These are phyloP conservation scores for Sinocyclocheilus rhinocerous DNA, from an alignment of 2,113 vertebrate genomes.

Conservation along the genomic window DNA sequence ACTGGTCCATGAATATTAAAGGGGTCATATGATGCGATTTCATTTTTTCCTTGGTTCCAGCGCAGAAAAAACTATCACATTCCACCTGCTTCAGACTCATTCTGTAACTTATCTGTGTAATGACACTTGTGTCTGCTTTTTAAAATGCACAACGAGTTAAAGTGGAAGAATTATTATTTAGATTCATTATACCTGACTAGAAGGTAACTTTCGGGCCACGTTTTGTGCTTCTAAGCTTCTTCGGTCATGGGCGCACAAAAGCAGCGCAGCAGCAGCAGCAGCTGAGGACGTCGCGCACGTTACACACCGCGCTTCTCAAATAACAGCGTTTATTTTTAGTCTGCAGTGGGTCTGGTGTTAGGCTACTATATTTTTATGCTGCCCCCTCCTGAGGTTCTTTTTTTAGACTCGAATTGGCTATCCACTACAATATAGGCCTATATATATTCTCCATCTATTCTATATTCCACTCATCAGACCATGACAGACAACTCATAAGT, in stretches of 20 bases:
- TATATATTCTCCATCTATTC: too few species aligned
- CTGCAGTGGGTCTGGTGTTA: background rate
- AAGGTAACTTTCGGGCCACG: background rate
- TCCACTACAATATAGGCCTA: background rate
- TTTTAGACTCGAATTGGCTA: background rate
- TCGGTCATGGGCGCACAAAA: background rate
- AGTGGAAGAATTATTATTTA: background rate
- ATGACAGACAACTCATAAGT: too few species aligned
- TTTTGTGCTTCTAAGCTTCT: background rate
- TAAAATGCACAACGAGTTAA: background rate
- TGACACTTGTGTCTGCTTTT: background rate
- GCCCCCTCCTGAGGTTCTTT: background rate
- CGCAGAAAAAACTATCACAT: background rate
- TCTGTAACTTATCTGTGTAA: background rate
- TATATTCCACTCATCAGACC: too few species aligned
- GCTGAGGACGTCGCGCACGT: background rate
- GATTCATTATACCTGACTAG: background rate
- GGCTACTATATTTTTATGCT: background rate
- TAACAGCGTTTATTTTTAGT: slow-evolving; percentile 63
- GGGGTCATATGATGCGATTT: too few species aligned
- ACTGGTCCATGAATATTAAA: background rate
- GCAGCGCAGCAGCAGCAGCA: background rate
- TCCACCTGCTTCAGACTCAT: background rate
- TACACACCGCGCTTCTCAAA: slow-evolving; percentile 9
- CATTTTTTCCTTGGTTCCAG: too few species aligned